Percentiles rank a stretch among this genome's conserved stretches.
Conservation (phyloP, 2,888 invertebrate genomes). For the Nemurella pictetii region DNA sequence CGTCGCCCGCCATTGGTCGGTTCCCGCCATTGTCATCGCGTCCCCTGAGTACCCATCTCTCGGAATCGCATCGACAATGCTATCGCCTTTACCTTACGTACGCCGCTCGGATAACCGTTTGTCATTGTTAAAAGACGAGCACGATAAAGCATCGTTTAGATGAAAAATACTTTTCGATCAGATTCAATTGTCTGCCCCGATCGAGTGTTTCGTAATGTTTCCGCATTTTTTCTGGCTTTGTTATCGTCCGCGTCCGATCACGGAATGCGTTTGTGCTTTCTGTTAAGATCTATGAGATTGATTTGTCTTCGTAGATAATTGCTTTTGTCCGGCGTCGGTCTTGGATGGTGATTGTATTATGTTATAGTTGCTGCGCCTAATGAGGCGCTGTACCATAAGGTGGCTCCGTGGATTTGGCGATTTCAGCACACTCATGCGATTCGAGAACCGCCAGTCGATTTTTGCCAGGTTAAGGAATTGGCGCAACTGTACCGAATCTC, state of each 20-base stretch:
- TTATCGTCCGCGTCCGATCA: not conserved
- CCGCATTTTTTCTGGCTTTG: not conserved
- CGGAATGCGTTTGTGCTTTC: not conserved
- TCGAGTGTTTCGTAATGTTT: not conserved
- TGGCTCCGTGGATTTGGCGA: not conserved
- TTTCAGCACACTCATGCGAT: not conserved
- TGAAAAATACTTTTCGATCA: not conserved
- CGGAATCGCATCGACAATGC: not conserved
- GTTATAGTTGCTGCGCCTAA: no score
- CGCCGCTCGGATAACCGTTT: not conserved
- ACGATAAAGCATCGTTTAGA: not conserved
- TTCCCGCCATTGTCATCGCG: not conserved
- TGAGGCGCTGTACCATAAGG: no score
- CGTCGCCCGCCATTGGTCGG: not conserved
- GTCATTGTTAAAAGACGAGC: not conserved
- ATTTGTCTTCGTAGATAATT: not conserved
- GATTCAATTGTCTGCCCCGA: not conserved
- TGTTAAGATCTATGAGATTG: not conserved
- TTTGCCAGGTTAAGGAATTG: not conserved
- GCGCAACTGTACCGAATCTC: not conserved
- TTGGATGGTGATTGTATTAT: no score
- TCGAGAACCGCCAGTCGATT: no score
- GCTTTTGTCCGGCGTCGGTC: not conserved
- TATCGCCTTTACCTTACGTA: not conserved
- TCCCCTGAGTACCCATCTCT: not conserved